Evolutionary conservation across 2,888 invertebrate species (phyloP), one percentile per base, ranked within the genome.

Genomic region (Eurois occulta): DNA sequence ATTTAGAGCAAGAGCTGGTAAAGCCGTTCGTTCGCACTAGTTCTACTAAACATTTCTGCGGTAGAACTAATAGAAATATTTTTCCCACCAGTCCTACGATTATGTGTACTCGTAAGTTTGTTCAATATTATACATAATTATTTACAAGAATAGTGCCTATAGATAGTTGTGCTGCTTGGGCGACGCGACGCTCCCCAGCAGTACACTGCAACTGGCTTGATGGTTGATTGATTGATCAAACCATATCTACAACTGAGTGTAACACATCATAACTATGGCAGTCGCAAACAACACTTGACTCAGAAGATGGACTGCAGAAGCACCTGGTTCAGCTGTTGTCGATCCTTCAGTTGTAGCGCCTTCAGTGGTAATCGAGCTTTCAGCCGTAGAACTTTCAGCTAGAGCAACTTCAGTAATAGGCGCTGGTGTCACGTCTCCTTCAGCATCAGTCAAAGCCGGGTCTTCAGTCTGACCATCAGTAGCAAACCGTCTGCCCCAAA

Each of bases 401-500:
- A 43, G 10, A 28, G 55, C 1, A 0, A n/a, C 46, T 74, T 65
- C 81, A 32, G 82, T 77, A 1, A 24, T 13, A 8, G 64, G 1
- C 1, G 0, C 66, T 6, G 67, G 16, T 43, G 71, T 68, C 2
- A 58, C 6, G 7, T 76, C 72, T 21, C 87, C 90, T 4, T 72
- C 80, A 35, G 65, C 75, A 48, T 82, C 82, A 13, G 7, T n/a
- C 18, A 90, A 65, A 0, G 94, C 92, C 0, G 94, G 93, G 8
- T 93, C 90, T 0, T 90, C 91, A 0, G 91, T 92, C 65, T 91
- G 74, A 0, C 93, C 95, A 86, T 97, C 97, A 60, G 94, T 93
- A 1, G 89, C 93, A 84, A 95, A 97, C 69, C 96, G 93, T 81
- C 97, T 94, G 0, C 97, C 97, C 94, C 96, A 97, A 13, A 97